A percentile compares a stretch with the other conserved stretches of the same genome.
Evolutionary conservation across 2,888 invertebrate genomes (phyloP).

Genomic region (Neoscelio sp.): DNA sequence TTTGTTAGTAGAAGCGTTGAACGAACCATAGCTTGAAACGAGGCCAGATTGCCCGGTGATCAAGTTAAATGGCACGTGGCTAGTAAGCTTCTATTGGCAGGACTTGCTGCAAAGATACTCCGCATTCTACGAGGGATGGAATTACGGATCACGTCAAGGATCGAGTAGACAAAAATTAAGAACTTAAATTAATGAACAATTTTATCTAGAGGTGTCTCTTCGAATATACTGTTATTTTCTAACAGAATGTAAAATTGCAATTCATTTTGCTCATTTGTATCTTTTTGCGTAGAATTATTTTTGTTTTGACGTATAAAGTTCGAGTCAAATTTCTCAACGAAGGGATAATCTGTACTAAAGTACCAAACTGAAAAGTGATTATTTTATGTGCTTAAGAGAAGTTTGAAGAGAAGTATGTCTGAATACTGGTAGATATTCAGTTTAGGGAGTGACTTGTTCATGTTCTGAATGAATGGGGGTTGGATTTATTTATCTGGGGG

Average conservation of each 20-base stretch:
- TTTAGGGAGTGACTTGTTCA: slow-evolving; percentile 50
- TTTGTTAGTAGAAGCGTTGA: slow-evolving; percentile 82
- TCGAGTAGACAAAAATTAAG: too few species aligned
- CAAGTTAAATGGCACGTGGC: slow-evolving; percentile 83
- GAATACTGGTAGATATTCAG: slow-evolving; percentile 26
- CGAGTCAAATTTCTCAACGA: slow-evolving; percentile 1
- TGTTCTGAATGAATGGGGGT: slow-evolving; percentile 46
- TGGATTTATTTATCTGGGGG: slow-evolving; percentile 73
- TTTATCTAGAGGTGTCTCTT: too few species aligned
- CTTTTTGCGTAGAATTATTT: too few species aligned
- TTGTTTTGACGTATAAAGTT: too few species aligned
- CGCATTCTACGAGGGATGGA: slow-evolving; percentile 19
- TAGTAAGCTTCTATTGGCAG: slow-evolving; percentile 71
- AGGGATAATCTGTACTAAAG: slow-evolving; percentile 41
- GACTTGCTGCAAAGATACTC: slow-evolving; percentile 28
- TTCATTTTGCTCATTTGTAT: background rate
- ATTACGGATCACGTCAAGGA: background rate
- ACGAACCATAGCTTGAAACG: slow-evolving; percentile 82
- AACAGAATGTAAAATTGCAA: too few species aligned
- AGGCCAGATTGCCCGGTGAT: slow-evolving; percentile 83
- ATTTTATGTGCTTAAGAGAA: slow-evolving; percentile 27
- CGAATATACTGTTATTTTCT: too few species aligned
- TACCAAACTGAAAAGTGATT: slow-evolving; percentile 34
- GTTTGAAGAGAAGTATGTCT: slow-evolving; percentile 29
- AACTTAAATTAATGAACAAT: too few species aligned